phyloP scores from a whole-genome alignment of 35 echinoderm and acorn worm species.

The Stichopus chloronotus region DNA sequence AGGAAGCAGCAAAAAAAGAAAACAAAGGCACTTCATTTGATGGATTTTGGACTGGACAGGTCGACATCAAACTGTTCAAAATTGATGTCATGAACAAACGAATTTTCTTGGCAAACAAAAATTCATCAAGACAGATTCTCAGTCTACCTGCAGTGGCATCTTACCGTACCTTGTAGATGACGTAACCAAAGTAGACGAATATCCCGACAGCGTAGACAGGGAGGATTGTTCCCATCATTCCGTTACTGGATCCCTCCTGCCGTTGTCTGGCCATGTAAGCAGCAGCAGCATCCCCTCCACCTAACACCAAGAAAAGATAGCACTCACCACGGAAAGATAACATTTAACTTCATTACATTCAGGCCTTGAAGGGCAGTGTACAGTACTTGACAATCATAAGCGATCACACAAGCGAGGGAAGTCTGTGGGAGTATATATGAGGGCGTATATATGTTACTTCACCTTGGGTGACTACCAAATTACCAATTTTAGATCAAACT shows the following conservation, averaged over 20 bases:
- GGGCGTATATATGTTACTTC: too few relatives aligned
- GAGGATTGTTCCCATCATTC: slow-evolving; percentile 87
- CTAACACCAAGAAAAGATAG: neutral
- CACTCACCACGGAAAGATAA: neutral
- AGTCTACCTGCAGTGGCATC: too few relatives aligned
- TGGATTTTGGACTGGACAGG: too few relatives aligned
- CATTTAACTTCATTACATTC: neutral
- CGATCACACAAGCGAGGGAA: neutral
- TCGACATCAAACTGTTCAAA: too few relatives aligned
- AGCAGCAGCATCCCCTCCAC: slow-evolving; percentile 37
- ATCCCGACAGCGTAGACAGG: slow-evolving; percentile 90
- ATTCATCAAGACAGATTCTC: too few relatives aligned
- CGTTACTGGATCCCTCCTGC: slow-evolving; percentile 72
- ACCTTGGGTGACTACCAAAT: too few relatives aligned
- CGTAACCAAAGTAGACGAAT: slow-evolving; percentile 86
- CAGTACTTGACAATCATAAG: neutral
- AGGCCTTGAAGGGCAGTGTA: neutral
- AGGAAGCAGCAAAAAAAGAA: too few relatives aligned
- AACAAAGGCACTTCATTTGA: too few relatives aligned
- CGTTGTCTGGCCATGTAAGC: slow-evolving; percentile 70
- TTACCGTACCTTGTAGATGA: slow-evolving; percentile 94
- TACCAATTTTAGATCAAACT: too few relatives aligned
- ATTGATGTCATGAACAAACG: too few relatives aligned
- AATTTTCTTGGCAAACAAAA: too few relatives aligned
- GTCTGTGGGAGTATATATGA: too few relatives aligned